Conservation (phyloP, 2,888 invertebrate species). For the Himalopsyche japonica region DNA sequence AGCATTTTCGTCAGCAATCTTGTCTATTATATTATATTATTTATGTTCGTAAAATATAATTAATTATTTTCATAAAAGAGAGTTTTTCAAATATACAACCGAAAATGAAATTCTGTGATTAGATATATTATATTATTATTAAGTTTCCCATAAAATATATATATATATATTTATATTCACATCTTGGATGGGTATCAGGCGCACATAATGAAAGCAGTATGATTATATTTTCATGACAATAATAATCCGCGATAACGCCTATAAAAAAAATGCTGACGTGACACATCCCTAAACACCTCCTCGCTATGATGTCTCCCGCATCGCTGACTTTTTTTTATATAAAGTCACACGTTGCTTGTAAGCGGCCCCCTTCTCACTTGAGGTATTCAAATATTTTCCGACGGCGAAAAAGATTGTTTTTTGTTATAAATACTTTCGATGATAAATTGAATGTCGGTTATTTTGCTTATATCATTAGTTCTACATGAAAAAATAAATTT, state of each 20-base stretch:
- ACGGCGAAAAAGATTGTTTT: not conserved
- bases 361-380: slow-evolving; percentile 16
- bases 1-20: too few relatives aligned
- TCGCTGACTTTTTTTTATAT: slow-evolving; percentile 36
- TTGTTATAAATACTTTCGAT: slow-evolving; percentile 14
- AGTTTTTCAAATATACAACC: too few relatives aligned
- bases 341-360: slow-evolving; percentile 32
- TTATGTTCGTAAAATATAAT: too few relatives aligned
- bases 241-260: slow-evolving; percentile 36
- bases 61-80: too few relatives aligned
- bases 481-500: too few relatives aligned
- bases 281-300: slow-evolving; percentile 31
- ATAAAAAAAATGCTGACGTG: slow-evolving; percentile 36
- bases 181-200: not conserved
- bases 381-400: slow-evolving; percentile 19
- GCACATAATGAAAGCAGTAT: slow-evolving; percentile 15
- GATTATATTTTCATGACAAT: slow-evolving; percentile 38
- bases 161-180: too few relatives aligned
- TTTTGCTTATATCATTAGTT: too few relatives aligned
- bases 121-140: too few relatives aligned
- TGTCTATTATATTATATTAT: too few relatives aligned
- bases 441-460: slow-evolving; percentile 25
- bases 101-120: too few relatives aligned
- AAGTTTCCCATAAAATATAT: too few relatives aligned
- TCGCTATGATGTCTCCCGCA: slow-evolving; percentile 37